Evolutionary conservation across 1,140 invertebrate genomes (phyloP).

Genomic region (Onthophagus taurus): DNA sequence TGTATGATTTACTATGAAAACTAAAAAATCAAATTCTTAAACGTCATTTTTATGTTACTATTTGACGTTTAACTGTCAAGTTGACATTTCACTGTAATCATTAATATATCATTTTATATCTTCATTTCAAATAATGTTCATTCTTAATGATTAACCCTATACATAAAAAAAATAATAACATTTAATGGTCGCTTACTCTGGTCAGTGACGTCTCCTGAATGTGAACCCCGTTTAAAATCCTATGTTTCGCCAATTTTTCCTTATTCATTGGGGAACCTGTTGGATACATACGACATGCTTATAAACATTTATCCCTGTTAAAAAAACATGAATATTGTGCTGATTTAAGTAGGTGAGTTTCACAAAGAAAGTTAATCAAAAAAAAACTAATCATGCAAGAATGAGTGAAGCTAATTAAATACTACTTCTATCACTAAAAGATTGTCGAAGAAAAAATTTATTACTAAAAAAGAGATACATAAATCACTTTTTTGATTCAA

Average conservation of each 20-base stretch:
- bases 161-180: slow-evolving; percentile 4
- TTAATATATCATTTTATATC: no score
- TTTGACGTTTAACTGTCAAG: no score
- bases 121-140: no score
- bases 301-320: slow-evolving; percentile 15
- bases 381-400: background rate
- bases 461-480: no score
- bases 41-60: no score
- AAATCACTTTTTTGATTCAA: no score
- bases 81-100: no score
- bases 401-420: background rate
- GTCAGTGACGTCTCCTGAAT: slow-evolving; percentile 67
- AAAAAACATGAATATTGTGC: background rate
- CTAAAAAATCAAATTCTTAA: no score
- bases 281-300: slow-evolving; percentile 16
- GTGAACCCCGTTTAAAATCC: slow-evolving; percentile 51
- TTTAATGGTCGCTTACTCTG: slow-evolving; percentile 44
- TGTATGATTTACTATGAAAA: no score
- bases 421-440: background rate
- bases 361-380: background rate
- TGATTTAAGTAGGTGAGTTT: background rate
- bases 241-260: slow-evolving; percentile 64
- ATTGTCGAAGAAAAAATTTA: no score
- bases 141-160: no score
- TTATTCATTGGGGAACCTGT: slow-evolving; percentile 68